phyloP scores from a whole-genome alignment of 2,113 vertebrate genomes.

The Chloropsis cyanopogon region DNA sequence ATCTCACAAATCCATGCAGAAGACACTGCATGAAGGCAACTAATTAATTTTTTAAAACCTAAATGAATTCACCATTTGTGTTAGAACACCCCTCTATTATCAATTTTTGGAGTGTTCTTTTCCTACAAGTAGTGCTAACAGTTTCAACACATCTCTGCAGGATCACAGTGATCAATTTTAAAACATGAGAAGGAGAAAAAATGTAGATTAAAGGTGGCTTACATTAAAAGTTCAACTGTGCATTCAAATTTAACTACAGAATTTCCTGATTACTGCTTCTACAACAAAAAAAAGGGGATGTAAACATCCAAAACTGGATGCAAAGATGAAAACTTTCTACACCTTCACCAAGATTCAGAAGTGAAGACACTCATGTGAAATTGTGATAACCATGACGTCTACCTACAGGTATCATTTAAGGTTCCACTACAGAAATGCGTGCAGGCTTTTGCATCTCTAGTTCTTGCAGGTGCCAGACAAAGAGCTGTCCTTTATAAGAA shows the following conservation, averaged over 20 bases:
- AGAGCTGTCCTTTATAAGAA: not conserved
- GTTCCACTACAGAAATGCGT: not conserved
- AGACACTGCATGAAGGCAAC: not conserved
- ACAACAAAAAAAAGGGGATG: accelerated
- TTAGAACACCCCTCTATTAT: not conserved
- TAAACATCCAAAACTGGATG: not conserved
- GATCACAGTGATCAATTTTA: not conserved
- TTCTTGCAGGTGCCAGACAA: not conserved
- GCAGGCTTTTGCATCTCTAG: not conserved
- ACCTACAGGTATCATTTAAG: not conserved
- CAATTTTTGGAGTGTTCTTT: not conserved
- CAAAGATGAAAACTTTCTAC: not conserved
- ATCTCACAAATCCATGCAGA: not conserved
- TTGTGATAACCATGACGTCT: not conserved
- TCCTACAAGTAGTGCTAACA: not conserved
- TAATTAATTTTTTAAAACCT: not conserved
- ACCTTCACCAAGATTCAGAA: not conserved
- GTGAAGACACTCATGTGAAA: not conserved
- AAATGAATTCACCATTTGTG: not conserved
- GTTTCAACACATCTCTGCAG: not conserved
- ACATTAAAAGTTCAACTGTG: not conserved
- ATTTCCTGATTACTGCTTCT: not conserved
- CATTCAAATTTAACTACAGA: not conserved
- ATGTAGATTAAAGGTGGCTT: not conserved
- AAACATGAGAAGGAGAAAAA: not conserved